Base-by-base conservation (phyloP, 2,888 invertebrate species). In the Orthosia cruda region DNA sequence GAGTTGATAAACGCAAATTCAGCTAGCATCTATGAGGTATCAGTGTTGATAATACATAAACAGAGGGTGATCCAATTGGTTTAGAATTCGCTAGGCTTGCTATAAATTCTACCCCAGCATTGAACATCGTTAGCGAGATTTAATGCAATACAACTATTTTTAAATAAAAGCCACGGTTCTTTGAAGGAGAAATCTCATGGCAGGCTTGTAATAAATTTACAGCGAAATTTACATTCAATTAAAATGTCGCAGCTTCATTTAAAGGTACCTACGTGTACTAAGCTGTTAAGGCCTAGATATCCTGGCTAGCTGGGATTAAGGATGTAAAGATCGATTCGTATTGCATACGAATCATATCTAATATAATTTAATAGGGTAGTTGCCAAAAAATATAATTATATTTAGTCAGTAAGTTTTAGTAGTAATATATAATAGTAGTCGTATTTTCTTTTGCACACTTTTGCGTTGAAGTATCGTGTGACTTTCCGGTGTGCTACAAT, bases 81-180 rank as follows among this genome's bases (percentile, higher is more conserved):
- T 3, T 0, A 40, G n/a, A 3, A 20, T 40, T 57, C 26, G 18
- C 18, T 40, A n/a, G 13, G 13, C 9, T 2, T 47, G 1, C n/a
- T 52, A 57, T 32, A 76, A 45, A 12, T 15, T 15, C 9, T 18
- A 47, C 26, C 2, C 20, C 45, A 58, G 5, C 32, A 57, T 49
- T 23, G 4, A 32, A 32, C 26, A 13, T 40, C 15, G 20, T 45
- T 23, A 62, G 26, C 12, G 23, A 9, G 49, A 26, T 40, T 62
- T 55, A 16, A 64, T 54, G 15, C 15, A 45, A 55, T 20, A 12
- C n/a, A 70, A 18, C 20, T 18, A 13, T n/a, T 20, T 49, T 15
- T 61, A 15, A 78, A 45, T 79, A 70, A 40, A 59, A 40, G n/a
- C 9, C 54, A 59, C 32, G 16, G 4, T 54, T n/a, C 79, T 47